Evolutionary conservation across 2,113 vertebrate genomes (phyloP), one percentile per base, ranked within the genome.

Genomic region (Calyptommatus sinebrachiatus): DNA sequence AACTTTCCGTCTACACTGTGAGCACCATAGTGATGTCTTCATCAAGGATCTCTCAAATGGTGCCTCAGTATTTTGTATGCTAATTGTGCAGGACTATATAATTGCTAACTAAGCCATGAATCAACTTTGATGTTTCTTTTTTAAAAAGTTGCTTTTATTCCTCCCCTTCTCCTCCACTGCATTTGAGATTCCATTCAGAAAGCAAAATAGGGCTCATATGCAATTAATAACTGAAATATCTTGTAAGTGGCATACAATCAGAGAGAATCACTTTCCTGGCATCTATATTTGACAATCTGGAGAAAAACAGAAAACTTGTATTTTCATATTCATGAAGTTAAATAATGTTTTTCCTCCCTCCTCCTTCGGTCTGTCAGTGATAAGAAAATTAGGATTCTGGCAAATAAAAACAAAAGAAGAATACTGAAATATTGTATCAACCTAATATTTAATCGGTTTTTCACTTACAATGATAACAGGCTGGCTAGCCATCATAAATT

Each of bases 391-490:
- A 81, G 45, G 35, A 62, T 82, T 72, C 81, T 60, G 22, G 71
- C 3, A 31, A 73, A 73, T 70, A 41, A 65, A 78, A 50, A 46
- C 29, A 69, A 57, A 26, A 41, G 66, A 31, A 73, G 50, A 89
- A 74, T 57, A 73, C 0, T 2, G 62, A 89, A 83, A 90, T 85
- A 78, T 73, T 81, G 26, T 26, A 77, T 85, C 81, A 87, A 2
- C 26, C 68, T 73, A 68, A 60, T 26, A 1, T 82, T 79, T 7
- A 2, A 1, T 2, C 78, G 82, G 14, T 1, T 31, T 72, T 77
- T n/a, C 72, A 9, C 61, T 6, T 57, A 70, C 78, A 11, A 46
- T 76, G 31, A 57, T 81, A 63, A 46, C 46, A 81, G 50, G 18
- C 22, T 86, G 80, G 18, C 46, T 79, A 75, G 1, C 71, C 50